Evolutionary conservation across 2,888 invertebrate genomes (phyloP).

Genomic region (Himalopsyche anomala): DNA sequence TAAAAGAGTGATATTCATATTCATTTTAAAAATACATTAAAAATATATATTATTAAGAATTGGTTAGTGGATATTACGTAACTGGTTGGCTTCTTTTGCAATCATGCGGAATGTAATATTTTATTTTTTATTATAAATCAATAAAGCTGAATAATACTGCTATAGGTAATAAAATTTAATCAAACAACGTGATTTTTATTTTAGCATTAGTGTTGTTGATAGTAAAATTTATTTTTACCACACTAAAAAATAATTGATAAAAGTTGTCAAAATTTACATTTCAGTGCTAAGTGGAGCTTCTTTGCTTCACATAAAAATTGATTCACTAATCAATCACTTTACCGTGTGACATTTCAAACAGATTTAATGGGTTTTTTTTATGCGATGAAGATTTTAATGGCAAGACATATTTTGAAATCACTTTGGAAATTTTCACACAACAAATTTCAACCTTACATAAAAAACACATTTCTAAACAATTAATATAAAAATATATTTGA

Average conservation of each 20-base stretch:
- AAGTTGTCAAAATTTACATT: constrained; percentile 26
- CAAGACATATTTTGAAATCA: neutral
- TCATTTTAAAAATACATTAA: too few species aligned
- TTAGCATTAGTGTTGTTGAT: neutral
- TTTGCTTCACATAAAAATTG: constrained; percentile 9
- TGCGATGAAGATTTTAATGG: neutral
- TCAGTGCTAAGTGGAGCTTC: constrained; percentile 15
- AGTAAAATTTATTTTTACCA: neutral
- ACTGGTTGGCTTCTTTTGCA: neutral
- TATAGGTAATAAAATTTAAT: neutral
- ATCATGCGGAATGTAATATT: constrained; percentile 9
- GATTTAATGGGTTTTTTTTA: neutral
- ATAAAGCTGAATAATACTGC: neutral
- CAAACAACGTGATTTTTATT: constrained; percentile 26
- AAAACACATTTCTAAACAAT: too few species aligned
- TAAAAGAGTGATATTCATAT: too few species aligned
- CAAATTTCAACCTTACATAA: too few species aligned
- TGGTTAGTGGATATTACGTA: neutral
- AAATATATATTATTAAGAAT: too few species aligned
- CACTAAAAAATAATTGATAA: constrained; percentile 12
- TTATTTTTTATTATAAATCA: neutral
- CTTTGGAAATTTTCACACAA: neutral
- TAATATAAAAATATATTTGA: too few species aligned
- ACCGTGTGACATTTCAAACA: constrained; percentile 1
- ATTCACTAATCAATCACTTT: constrained; percentile 30